Conservation (phyloP, 2,113 vertebrate genomes). For the Pteropus alecto region DNA sequence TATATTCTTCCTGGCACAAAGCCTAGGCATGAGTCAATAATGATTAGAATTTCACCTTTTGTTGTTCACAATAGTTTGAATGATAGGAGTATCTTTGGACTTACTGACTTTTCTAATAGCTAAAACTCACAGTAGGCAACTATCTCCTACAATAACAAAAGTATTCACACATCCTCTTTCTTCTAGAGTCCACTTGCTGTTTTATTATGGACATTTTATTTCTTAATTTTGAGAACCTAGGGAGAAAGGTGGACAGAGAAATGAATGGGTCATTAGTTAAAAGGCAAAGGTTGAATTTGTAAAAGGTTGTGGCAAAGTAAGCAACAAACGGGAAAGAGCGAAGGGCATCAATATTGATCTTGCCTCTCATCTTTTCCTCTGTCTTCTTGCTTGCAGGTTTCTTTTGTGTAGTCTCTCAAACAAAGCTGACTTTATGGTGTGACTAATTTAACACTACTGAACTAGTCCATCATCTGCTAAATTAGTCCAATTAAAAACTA, state of each 20-base stretch:
- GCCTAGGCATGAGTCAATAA: constrained; percentile 48
- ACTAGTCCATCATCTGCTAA: constrained; percentile 58
- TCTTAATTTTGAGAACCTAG: constrained; percentile 59
- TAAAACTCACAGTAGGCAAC: constrained; percentile 54
- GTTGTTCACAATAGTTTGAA: constrained; percentile 39
- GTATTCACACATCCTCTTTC: constrained; percentile 45
- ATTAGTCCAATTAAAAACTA: constrained; percentile 60
- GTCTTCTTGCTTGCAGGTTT: constrained; percentile 49
- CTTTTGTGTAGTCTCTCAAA: constrained; percentile 53
- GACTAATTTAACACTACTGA: constrained; percentile 50
- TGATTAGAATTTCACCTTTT: constrained; percentile 49
- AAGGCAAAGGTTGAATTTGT: constrained; percentile 62
- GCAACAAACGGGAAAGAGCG: constrained; percentile 29
- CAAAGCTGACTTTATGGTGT: constrained; percentile 53
- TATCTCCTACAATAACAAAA: constrained; percentile 17
- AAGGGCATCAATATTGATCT: constrained; percentile 59
- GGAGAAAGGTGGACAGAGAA: constrained; percentile 35
- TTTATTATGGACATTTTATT: constrained; percentile 41
- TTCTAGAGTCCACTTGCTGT: constrained; percentile 27
- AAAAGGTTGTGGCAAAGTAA: constrained; percentile 65
- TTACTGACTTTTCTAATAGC: constrained; percentile 20
- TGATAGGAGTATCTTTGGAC: constrained; percentile 4
- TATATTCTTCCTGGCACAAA: constrained; percentile 19
- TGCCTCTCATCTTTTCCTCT: constrained; percentile 57
- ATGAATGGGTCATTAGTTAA: constrained; percentile 62